Percentiles rank a stretch among this genome's conserved stretches.
Evolutionary conservation across 2,888 invertebrate genomes (phyloP).

Genomic region (Timema podura): DNA sequence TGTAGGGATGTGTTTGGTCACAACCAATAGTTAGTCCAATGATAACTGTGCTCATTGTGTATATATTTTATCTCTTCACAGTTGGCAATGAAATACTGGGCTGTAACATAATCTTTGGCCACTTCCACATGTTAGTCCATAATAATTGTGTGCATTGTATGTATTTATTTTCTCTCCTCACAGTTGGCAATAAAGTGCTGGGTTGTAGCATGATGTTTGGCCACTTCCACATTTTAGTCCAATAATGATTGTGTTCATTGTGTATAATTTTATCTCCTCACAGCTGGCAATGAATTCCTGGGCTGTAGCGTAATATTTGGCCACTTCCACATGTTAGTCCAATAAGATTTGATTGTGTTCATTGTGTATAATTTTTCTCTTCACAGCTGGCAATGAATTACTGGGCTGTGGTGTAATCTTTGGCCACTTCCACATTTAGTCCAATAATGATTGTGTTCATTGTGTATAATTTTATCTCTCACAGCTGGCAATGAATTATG

Average conservation of each 20-base stretch:
- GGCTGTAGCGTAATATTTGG: too few relatives aligned
- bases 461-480: conserved; percentile 39
- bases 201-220: conserved; percentile 44
- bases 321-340: too few relatives aligned
- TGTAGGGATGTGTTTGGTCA: too few relatives aligned
- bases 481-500: conserved; percentile 40
- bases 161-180: not conserved
- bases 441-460: conserved; percentile 36
- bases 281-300: conserved; percentile 36
- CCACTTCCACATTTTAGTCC: conserved; percentile 45
- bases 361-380: too few relatives aligned
- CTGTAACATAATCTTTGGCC: too few relatives aligned
- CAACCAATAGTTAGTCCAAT: too few relatives aligned
- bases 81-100: too few relatives aligned
- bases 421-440: conserved; percentile 46
- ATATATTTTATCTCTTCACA: too few relatives aligned
- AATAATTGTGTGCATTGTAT: too few relatives aligned
- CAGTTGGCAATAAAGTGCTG: conserved; percentile 43
- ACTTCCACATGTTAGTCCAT: too few relatives aligned
- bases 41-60: too few relatives aligned
- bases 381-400: conserved; percentile 42
- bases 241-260: conserved; percentile 35
- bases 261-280: conserved; percentile 40
- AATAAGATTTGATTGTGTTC: too few relatives aligned
- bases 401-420: conserved; percentile 43